phyloP scores from a whole-genome alignment of 35 echinoderm and acorn worm genomes.

The Patiria miniata region DNA sequence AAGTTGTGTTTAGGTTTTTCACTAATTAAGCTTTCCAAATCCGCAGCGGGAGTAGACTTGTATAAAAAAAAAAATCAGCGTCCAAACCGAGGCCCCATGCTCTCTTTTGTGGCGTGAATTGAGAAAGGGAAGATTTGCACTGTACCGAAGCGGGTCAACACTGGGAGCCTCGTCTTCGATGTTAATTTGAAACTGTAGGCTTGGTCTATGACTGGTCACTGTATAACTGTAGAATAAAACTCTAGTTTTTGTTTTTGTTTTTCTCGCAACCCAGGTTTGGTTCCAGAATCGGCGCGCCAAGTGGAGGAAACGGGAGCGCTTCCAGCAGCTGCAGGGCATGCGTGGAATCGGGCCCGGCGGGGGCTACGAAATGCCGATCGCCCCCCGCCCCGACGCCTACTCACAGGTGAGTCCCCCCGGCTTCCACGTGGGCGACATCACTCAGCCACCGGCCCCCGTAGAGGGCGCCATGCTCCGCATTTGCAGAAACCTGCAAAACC shows the following conservation, averaged over 20 bases:
- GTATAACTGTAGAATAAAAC: background rate
- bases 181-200: no score
- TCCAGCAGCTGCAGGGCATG: constrained; percentile 88
- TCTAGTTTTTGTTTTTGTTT: background rate
- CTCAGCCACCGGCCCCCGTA: constrained; percentile 85
- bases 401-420: constrained; percentile 92
- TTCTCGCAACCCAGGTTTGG: constrained; percentile 86
- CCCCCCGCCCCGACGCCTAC: constrained; percentile 83
- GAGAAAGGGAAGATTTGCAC: no score
- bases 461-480: constrained; percentile 96
- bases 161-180: no score
- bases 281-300: constrained; percentile 96
- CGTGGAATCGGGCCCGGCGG: constrained; percentile 69
- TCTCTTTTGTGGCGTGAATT: no score
- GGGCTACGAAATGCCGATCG: constrained; percentile 95
- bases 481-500: constrained; percentile 93
- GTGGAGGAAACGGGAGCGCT: constrained; percentile 92
- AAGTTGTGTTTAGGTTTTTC: no score
- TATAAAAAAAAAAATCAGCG: no score
- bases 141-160: no score
- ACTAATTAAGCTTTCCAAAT: no score
- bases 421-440: constrained; percentile 84
- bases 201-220: no score
- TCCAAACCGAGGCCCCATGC: no score
- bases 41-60: no score